These are phyloP conservation scores for Hylaea fasciaria DNA, from an alignment of 2,888 invertebrate species.

Conservation along the genomic window DNA sequence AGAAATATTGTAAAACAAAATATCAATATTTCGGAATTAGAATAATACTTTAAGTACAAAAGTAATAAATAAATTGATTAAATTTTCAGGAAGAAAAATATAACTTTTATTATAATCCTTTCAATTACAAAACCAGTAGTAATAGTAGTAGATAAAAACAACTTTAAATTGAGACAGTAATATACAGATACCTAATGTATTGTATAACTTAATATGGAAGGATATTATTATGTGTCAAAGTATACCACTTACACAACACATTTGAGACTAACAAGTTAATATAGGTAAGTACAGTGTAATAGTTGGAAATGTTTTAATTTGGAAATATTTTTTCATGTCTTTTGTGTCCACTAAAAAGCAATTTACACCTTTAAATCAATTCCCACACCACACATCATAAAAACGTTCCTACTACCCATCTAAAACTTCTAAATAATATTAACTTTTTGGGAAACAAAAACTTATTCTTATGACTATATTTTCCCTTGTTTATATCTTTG, in stretches of 20 bases:
- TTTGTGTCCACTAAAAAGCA: conserved; percentile 11
- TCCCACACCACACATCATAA: conserved; percentile 25
- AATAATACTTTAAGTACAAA: conserved; percentile 33
- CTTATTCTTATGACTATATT: conserved; percentile 67
- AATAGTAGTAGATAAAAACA: not conserved
- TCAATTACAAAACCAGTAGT: conserved; percentile 5
- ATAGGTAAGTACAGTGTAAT: too few relatives aligned
- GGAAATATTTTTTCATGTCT: conserved; percentile 18
- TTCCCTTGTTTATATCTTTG: conserved; percentile 91
- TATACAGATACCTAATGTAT: not conserved
- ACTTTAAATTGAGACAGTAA: not conserved
- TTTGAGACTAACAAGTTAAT: too few relatives aligned
- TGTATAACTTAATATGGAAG: not conserved
- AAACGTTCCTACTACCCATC: conserved; percentile 11
- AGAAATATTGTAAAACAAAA: conserved; percentile 26
- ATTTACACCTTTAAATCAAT: conserved; percentile 13
- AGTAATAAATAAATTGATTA: conserved; percentile 40
- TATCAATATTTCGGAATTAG: conserved; percentile 16
- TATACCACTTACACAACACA: too few relatives aligned
- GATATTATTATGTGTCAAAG: too few relatives aligned
- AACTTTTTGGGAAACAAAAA: conserved; percentile 16
- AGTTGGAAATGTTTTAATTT: not conserved
- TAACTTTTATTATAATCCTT: conserved; percentile 22
- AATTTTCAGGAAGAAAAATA: conserved; percentile 41
- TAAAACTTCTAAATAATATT: conserved; percentile 7